A percentile compares a stretch with the other conserved stretches of the same genome.
These are phyloP conservation scores for Scartelaos histophorus DNA, from an alignment of 2,113 vertebrate genomes.

Conservation along the genomic window DNA sequence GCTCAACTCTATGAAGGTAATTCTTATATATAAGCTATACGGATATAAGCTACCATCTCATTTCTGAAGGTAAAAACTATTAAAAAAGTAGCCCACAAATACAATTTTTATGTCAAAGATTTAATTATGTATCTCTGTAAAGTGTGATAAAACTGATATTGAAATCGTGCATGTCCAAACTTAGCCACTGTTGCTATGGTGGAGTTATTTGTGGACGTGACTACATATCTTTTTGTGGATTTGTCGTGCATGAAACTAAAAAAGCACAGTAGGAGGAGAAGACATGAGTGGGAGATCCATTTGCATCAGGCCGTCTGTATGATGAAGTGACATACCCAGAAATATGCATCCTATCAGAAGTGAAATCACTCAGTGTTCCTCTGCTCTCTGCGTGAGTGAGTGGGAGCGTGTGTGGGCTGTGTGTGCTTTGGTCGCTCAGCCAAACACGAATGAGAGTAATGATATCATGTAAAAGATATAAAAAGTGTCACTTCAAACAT, in stretches of 20 bases:
- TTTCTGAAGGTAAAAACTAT: not conserved
- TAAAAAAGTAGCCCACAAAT: not conserved
- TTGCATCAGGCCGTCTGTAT: conserved; percentile 62
- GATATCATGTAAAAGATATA: conserved; percentile 25
- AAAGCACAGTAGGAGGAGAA: conserved; percentile 53
- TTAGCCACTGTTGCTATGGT: not conserved
- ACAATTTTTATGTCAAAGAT: not conserved
- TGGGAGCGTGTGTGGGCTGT: not conserved
- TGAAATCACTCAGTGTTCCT: conserved; percentile 45
- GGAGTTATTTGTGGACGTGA: conserved; percentile 25
- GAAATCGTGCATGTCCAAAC: not conserved
- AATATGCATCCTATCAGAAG: conserved; percentile 50
- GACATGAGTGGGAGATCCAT: conserved; percentile 62
- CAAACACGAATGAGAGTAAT: conserved; percentile 40
- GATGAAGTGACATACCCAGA: conserved; percentile 60
- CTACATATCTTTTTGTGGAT: conserved; percentile 53
- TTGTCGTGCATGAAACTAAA: conserved; percentile 50
- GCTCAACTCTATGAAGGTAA: too few relatives aligned
- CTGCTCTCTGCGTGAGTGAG: not conserved
- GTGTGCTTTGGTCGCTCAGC: conserved; percentile 24
- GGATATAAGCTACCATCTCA: too few relatives aligned
- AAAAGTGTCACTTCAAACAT: conserved; percentile 39
- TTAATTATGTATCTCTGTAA: not conserved
- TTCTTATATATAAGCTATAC: too few relatives aligned
- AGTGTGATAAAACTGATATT: not conserved